A percentile compares a stretch with the other conserved stretches of the same genome.
phyloP scores from a whole-genome alignment of 2,888 invertebrate species.

The Drosophila peninsularis region DNA sequence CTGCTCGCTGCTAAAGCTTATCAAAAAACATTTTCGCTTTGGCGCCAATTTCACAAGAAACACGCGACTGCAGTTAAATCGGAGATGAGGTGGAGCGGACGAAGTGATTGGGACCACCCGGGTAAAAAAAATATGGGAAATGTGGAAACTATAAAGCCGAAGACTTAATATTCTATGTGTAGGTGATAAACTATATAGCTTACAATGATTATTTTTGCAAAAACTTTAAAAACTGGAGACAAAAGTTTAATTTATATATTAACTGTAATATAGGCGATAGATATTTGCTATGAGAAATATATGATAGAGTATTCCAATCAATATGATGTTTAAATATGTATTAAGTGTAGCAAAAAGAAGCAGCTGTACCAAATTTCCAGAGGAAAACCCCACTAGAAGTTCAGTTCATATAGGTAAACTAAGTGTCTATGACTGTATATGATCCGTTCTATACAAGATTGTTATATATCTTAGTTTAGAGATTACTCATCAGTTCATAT shows the following conservation, averaged over 20 bases:
- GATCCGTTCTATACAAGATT: neutral
- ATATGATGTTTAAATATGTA: neutral
- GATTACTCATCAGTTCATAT: neutral
- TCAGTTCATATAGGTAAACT: neutral
- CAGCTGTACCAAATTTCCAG: neutral
- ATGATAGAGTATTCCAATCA: neutral
- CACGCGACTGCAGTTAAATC: slow-evolving; percentile 34
- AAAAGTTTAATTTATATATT: too few relatives aligned
- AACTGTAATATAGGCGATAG: too few relatives aligned
- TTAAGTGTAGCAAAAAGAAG: fast-evolving
- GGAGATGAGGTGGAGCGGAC: slow-evolving; percentile 5
- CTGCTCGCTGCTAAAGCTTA: slow-evolving; percentile 47
- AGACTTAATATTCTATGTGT: neutral
- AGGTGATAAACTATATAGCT: neutral
- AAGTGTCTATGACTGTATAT: neutral
- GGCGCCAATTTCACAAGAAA: slow-evolving; percentile 72
- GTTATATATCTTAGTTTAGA: neutral
- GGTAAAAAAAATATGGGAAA: slow-evolving; percentile 15
- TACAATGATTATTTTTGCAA: neutral
- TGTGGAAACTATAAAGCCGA: slow-evolving; percentile 7
- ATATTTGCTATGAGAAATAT: neutral
- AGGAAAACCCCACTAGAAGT: neutral
- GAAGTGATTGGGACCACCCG: slow-evolving; percentile 45
- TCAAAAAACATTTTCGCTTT: slow-evolving; percentile 70
- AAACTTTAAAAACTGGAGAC: too few relatives aligned